Conservation (phyloP, 1,140 invertebrate species). For the Lasioglossum albipes region DNA sequence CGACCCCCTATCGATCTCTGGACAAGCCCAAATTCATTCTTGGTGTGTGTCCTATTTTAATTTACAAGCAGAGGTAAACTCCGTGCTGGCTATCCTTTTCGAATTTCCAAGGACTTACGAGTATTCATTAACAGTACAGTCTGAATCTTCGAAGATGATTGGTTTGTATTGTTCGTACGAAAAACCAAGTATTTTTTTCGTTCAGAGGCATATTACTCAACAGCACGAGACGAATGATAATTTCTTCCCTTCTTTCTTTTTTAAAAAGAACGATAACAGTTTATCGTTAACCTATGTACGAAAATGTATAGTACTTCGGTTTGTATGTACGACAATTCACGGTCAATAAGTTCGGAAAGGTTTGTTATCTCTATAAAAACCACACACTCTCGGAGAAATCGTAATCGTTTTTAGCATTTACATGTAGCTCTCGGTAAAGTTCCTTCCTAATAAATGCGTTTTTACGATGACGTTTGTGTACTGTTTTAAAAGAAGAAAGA, state of each 20-base stretch:
- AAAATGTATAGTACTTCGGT: slow-evolving; percentile 21
- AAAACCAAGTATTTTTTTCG: slow-evolving; percentile 24
- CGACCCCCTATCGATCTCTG: slow-evolving; percentile 51
- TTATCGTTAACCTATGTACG: slow-evolving; percentile 37
- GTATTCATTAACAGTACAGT: slow-evolving; percentile 44
- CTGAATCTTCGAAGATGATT: slow-evolving; percentile 30
- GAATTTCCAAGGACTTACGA: slow-evolving; percentile 47
- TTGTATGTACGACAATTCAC: slow-evolving; percentile 33
- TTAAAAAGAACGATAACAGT: slow-evolving; percentile 27
- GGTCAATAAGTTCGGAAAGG: slow-evolving; percentile 31
- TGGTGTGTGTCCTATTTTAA: slow-evolving; percentile 51
- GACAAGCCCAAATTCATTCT: slow-evolving; percentile 52
- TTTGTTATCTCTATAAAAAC: slow-evolving; percentile 35
- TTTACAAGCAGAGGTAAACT: slow-evolving; percentile 44
- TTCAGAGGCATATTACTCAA: slow-evolving; percentile 30
- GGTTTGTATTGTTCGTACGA: slow-evolving; percentile 30
- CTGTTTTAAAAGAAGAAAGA: slow-evolving; percentile 27
- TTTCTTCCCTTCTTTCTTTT: neutral
- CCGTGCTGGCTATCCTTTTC: slow-evolving; percentile 40
- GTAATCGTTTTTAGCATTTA: slow-evolving; percentile 6
- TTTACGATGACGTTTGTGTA: neutral
- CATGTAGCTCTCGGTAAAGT: neutral
- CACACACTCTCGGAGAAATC: slow-evolving; percentile 12
- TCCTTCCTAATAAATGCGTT: slow-evolving; percentile 13
- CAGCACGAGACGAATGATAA: slow-evolving; percentile 31